phyloP scores from a whole-genome alignment of 1,140 invertebrate genomes.

The Drosophila kanapiae region DNA sequence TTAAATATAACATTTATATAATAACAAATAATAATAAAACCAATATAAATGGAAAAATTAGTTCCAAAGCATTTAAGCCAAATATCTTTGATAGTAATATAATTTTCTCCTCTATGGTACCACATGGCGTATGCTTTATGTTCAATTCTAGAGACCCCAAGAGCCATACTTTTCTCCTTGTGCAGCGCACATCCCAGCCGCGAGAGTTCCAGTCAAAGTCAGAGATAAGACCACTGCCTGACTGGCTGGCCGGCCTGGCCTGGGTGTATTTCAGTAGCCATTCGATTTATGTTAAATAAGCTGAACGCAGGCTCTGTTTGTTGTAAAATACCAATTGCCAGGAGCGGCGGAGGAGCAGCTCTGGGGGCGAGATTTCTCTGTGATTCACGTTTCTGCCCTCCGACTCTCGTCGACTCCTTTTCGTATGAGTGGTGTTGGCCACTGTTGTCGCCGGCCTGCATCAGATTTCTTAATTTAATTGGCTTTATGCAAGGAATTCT shows the following conservation, averaged over 20 bases:
- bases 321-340: slow-evolving; percentile 82
- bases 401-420: slow-evolving; percentile 3
- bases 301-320: slow-evolving; percentile 72
- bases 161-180: slow-evolving; percentile 4
- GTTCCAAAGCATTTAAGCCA: too few relatives aligned
- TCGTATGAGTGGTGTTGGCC: slow-evolving; percentile 18
- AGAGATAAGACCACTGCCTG: slow-evolving; percentile 38
- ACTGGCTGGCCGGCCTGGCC: slow-evolving; percentile 20
- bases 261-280: slow-evolving; percentile 80
- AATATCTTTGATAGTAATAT: too few relatives aligned
- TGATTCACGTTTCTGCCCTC: slow-evolving; percentile 70
- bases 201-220: slow-evolving; percentile 34
- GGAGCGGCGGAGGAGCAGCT: slow-evolving; percentile 21
- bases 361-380: slow-evolving; percentile 23
- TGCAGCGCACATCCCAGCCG: slow-evolving; percentile 28
- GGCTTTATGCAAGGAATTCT: slow-evolving; percentile 81
- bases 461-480: slow-evolving; percentile 84
- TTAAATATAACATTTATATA: too few relatives aligned
- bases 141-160: not conserved
- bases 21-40: too few relatives aligned
- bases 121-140: slow-evolving; percentile 14
- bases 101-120: too few relatives aligned
- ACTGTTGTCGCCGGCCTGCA: slow-evolving; percentile 62
- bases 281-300: slow-evolving; percentile 84
- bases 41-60: too few relatives aligned